Conservation (phyloP, 2,888 invertebrate species). For the Apamea epomidion region DNA sequence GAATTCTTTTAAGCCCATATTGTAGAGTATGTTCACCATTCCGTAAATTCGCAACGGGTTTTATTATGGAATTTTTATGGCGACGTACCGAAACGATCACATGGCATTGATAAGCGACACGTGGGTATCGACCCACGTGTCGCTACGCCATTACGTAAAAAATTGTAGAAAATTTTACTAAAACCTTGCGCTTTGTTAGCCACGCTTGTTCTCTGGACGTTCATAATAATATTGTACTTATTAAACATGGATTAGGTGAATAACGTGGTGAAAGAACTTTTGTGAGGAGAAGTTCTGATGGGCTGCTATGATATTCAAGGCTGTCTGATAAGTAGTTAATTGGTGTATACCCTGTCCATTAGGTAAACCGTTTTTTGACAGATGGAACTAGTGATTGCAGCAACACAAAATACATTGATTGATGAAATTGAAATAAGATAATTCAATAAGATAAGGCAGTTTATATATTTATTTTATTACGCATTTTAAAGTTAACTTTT, state of each 20-base stretch:
- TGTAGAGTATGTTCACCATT: constrained; percentile 49
- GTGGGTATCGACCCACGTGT: constrained; percentile 79
- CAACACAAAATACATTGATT: too few species aligned
- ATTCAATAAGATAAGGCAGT: too few species aligned
- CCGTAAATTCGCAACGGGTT: constrained; percentile 69
- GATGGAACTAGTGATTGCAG: too few species aligned
- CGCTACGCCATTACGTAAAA: constrained; percentile 72
- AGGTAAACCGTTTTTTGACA: too few species aligned
- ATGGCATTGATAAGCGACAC: constrained; percentile 82
- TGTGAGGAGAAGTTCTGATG: not conserved
- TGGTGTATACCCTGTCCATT: not conserved
- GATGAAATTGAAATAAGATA: too few species aligned
- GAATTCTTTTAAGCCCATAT: constrained; percentile 33
- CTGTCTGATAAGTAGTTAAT: not conserved
- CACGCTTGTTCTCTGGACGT: constrained; percentile 47
- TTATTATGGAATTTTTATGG: constrained; percentile 78
- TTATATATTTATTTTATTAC: too few species aligned
- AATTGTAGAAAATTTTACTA: constrained; percentile 62
- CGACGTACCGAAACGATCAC: constrained; percentile 83
- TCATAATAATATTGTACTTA: constrained; percentile 39
- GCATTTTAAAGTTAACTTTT: too few species aligned
- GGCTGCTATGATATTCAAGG: too few species aligned
- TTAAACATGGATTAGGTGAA: constrained; percentile 17
- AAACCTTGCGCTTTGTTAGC: constrained; percentile 61
- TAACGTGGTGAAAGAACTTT: not conserved